Base-by-base conservation (phyloP, 2,113 vertebrate species). In the Mandrillus leucophaeus region DNA sequence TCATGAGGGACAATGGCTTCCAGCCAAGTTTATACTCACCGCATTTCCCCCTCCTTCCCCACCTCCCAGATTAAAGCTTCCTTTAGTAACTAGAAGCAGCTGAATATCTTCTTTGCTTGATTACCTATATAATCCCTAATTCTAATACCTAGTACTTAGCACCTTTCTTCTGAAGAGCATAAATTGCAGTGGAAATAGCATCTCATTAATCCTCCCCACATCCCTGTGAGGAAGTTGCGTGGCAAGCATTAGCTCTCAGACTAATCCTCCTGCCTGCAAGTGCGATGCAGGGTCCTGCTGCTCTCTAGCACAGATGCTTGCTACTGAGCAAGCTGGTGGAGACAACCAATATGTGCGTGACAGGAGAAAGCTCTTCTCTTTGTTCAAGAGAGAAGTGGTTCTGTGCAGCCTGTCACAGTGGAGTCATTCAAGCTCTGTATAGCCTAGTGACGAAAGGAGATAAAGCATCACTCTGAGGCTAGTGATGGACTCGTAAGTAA, bases 91-190 rank as follows among this genome's bases (percentile, higher is more conserved):
- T 68, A 73, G 83, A 79, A 92, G 55, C n/a, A 96, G 86, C 27
- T 90, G 70, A 90, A 13, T 92, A 84, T 95, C 92, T 88, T 92
- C 91, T 97, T 79, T 90, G 87, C 80, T 94, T 96, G 95, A 78
- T 88, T 95, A 92, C 35, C 84, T 93, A 70, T 84, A 95, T 57
- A 97, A 96, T 92, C 72, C 91, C 52, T 76, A 95, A 95, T 96
- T 95, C 64, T 87, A 95, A 92, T 92, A 92, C 45, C 45, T 14
- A 72, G 61, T 89, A 68, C 32, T 94, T 76, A 64, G 45, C 3
- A 32, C 59, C 52, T 97, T 97, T 97, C 94, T 97, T 96, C 90
- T 93, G 96, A 97, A 82, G 80, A 93, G 32, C 75, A 68, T 93
- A 78, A 40, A 92, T 32, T 96, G 90, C 94, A 88, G 45, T 66